These are phyloP conservation scores for Thera obeliscata DNA, from an alignment of 2,888 invertebrate genomes.

Conservation along the genomic window DNA sequence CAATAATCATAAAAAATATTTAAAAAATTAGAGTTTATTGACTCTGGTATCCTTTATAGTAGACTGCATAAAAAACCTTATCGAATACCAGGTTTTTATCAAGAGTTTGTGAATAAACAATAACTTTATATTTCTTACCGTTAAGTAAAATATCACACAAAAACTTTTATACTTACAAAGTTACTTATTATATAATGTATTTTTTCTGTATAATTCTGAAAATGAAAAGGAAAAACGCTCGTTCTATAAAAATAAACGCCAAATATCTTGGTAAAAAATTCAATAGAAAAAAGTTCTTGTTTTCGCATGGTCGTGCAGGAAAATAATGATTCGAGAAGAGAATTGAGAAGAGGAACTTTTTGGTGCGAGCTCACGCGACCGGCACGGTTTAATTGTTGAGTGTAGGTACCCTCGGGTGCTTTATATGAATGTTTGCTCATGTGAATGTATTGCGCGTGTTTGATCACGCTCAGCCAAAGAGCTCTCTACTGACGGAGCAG, in stretches of 20 bases:
- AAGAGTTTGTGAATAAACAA: no score
- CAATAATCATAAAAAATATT: no score
- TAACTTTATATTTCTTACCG: no score
- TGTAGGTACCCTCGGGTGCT: neutral
- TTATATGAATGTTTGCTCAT: neutral
- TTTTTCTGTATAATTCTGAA: no score
- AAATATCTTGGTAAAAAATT: neutral
- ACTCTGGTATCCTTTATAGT: no score
- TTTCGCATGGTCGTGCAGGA: neutral
- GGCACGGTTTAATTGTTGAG: slow-evolving; percentile 3
- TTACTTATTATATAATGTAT: no score
- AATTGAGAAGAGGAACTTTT: neutral
- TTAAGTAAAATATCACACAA: no score
- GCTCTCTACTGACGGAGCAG: neutral
- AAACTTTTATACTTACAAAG: no score
- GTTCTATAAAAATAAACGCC: neutral
- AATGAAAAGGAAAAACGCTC: neutral
- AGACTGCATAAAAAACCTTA: no score
- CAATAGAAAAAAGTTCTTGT: neutral
- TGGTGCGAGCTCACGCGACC: neutral
- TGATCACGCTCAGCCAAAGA: neutral
- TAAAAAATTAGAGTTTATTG: no score
- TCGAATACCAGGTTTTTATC: no score
- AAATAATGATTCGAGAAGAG: neutral
- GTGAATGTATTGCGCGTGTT: neutral